Percentiles rank a stretch among this genome's conserved stretches.
Evolutionary conservation across 1,140 invertebrate species (phyloP).

Genomic region (Lanistes nyassanus): DNA sequence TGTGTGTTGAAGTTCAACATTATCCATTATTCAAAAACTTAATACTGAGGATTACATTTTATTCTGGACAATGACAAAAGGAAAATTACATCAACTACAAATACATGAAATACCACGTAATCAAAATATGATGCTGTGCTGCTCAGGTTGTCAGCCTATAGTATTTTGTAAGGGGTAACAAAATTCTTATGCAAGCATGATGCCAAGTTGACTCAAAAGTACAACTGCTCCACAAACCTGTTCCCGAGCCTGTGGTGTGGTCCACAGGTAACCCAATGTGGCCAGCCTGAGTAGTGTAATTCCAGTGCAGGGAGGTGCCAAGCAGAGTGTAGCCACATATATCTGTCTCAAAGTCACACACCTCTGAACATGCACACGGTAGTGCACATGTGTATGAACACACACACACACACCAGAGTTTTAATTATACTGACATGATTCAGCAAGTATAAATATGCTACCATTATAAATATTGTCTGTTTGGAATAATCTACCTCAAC

Average conservation of each 20-base stretch:
- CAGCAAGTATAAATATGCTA: neutral
- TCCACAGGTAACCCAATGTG: constrained; percentile 14
- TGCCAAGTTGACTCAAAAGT: constrained; percentile 28
- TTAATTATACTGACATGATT: neutral
- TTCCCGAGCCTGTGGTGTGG: constrained; percentile 39
- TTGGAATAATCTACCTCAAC: too few relatives aligned
- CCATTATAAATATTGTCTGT: too few relatives aligned
- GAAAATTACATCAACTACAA: too few relatives aligned
- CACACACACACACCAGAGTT: constrained; percentile 1
- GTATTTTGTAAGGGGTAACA: too few relatives aligned
- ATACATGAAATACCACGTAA: too few relatives aligned
- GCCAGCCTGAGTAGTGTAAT: constrained; percentile 26
- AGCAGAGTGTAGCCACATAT: constrained; percentile 50
- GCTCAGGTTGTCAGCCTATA: too few relatives aligned
- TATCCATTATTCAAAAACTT: too few relatives aligned
- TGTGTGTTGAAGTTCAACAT: neutral
- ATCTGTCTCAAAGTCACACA: constrained; percentile 32
- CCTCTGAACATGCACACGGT: constrained; percentile 50
- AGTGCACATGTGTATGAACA: constrained; percentile 45
- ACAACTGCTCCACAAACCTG: constrained; percentile 31
- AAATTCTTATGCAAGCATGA: constrained; percentile 19
- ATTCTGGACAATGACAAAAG: too few relatives aligned
- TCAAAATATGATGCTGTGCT: too few relatives aligned
- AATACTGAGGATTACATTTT: too few relatives aligned
- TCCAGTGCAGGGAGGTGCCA: constrained; percentile 38